phyloP scores from a whole-genome alignment of 2,797 vertebrate genomes.

The Macroramphosus scolopax region DNA sequence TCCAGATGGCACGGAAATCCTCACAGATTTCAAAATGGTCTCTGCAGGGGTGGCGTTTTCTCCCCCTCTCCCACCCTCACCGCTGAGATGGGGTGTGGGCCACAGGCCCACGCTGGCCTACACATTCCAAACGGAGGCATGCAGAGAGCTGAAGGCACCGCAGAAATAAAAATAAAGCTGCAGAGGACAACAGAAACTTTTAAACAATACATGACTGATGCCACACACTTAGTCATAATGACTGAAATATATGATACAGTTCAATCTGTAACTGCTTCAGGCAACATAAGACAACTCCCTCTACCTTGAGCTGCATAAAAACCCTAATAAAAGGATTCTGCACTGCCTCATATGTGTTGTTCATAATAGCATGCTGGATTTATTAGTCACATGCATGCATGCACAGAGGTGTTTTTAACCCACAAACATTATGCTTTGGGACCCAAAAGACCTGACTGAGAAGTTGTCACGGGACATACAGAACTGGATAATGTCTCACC shows the following conservation, averaged over 20 bases:
- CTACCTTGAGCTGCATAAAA: conserved; percentile 47
- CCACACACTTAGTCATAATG: conserved; percentile 51
- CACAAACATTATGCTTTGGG: conserved; percentile 41
- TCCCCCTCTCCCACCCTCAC: conserved; percentile 73
- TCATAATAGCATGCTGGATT: conserved; percentile 51
- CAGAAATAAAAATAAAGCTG: conserved; percentile 63
- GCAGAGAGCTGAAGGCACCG: conserved; percentile 67
- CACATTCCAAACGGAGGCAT: conserved; percentile 76
- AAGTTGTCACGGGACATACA: conserved; percentile 45
- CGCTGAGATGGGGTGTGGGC: conserved; percentile 75
- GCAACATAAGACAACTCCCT: conserved; percentile 48
- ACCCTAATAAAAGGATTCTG: conserved; percentile 45
- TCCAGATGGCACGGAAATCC: conserved; percentile 83
- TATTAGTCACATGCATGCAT: conserved; percentile 50
- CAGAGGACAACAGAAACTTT: conserved; percentile 65
- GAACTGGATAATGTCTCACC: conserved; percentile 51
- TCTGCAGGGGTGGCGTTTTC: conserved; percentile 79
- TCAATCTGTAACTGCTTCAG: conserved; percentile 54
- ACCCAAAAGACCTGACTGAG: conserved; percentile 46
- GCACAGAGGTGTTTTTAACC: conserved; percentile 43
- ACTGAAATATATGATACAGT: conserved; percentile 54
- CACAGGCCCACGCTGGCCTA: conserved; percentile 71
- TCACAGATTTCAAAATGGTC: conserved; percentile 82
- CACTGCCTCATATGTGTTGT: conserved; percentile 41
- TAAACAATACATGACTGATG: conserved; percentile 64